phyloP scores from a whole-genome alignment of 2,888 invertebrate genomes.

The Rhyacophila evoluta region DNA sequence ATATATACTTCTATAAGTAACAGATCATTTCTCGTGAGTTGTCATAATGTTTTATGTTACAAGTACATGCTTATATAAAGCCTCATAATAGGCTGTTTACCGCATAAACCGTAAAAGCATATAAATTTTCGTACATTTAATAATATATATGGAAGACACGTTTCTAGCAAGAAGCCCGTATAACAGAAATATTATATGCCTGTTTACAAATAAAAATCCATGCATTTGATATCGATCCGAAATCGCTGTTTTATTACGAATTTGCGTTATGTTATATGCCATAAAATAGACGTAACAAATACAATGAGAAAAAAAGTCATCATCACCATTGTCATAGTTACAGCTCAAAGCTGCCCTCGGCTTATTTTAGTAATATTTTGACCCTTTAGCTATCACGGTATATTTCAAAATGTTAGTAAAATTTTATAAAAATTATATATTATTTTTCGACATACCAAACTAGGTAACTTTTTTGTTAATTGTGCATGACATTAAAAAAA shows the following conservation, averaged over 20 bases:
- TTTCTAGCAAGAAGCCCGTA: not conserved
- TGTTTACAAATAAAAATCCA: not conserved
- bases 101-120: constrained; percentile 13
- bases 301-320: too few relatives aligned
- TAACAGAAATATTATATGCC: not conserved
- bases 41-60: not conserved
- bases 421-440: too few relatives aligned
- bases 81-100: constrained; percentile 8
- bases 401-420: too few relatives aligned
- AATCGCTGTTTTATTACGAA: not conserved
- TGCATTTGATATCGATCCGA: not conserved
- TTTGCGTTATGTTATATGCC: too few relatives aligned
- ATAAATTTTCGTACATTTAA: not conserved
- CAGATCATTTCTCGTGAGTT: not conserved
- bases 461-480: too few relatives aligned
- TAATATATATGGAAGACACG: constrained; percentile 2
- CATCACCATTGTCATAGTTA: too few relatives aligned
- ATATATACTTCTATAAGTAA: not conserved
- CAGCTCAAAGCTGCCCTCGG: too few relatives aligned
- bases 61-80: not conserved
- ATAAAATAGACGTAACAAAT: too few relatives aligned
- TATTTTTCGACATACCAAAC: too few relatives aligned
- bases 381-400: too few relatives aligned
- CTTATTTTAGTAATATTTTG: too few relatives aligned
- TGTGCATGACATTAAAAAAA: too few relatives aligned